These are phyloP conservation scores for Hycleus cichorii DNA, from an alignment of 1,140 invertebrate genomes.

Conservation along the genomic window DNA sequence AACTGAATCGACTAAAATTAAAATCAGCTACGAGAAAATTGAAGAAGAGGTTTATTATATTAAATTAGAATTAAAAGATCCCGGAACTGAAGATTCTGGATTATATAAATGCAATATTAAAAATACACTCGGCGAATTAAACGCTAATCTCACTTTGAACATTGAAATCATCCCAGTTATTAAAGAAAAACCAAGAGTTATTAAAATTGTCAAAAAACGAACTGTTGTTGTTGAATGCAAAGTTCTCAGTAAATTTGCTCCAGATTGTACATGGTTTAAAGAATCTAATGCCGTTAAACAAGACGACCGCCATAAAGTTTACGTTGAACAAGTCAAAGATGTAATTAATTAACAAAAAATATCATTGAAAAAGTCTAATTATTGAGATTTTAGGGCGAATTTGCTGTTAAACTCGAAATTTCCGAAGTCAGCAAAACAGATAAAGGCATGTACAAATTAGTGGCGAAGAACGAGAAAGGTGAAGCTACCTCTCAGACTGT, in stretches of 20 bases:
- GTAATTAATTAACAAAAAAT: constrained; percentile 40
- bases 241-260: constrained; percentile 80
- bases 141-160: constrained; percentile 93
- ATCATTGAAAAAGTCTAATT: neutral
- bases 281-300: constrained; percentile 71
- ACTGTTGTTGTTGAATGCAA: constrained; percentile 86
- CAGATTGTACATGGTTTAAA: constrained; percentile 85
- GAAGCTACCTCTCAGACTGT: constrained; percentile 86
- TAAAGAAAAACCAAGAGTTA: constrained; percentile 82
- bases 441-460: constrained; percentile 82
- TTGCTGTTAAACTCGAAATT: constrained; percentile 80
- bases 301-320: constrained; percentile 63
- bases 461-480: constrained; percentile 89
- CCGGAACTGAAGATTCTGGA: constrained; percentile 89
- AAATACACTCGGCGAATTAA: constrained; percentile 90
- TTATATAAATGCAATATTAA: constrained; percentile 98
- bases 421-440: constrained; percentile 68
- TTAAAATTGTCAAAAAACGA: constrained; percentile 82
- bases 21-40: constrained; percentile 63
- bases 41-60: constrained; percentile 83
- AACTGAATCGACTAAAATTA: constrained; percentile 72
- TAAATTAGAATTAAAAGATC: constrained; percentile 84
- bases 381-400: constrained; percentile 61
- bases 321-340: constrained; percentile 71
- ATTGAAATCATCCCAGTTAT: constrained; percentile 96